Evolutionary conservation across 2,113 vertebrate genomes (phyloP).

Genomic region (Candoia aspera): DNA sequence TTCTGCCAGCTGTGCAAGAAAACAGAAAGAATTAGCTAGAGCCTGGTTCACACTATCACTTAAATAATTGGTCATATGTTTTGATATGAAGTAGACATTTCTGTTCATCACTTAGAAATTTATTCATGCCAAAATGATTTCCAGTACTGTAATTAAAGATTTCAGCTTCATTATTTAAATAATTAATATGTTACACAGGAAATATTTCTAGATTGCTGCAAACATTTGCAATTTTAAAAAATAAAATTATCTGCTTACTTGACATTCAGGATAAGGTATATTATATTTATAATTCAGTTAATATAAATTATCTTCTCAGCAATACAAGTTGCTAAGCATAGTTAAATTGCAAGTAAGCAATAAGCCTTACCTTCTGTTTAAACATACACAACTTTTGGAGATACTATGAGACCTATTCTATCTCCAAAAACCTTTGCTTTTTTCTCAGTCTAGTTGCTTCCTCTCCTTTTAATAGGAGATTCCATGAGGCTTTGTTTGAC

Average conservation of each 20-base stretch:
- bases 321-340: neutral
- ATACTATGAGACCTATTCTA: neutral
- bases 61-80: neutral
- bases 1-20: slow-evolving; percentile 81
- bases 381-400: neutral
- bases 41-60: neutral
- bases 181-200: neutral
- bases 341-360: neutral
- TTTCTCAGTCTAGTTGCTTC: neutral
- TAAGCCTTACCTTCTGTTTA: neutral
- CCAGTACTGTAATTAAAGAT: neutral
- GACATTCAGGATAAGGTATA: neutral
- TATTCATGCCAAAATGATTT: slow-evolving; percentile 29
- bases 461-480: neutral
- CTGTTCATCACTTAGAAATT: neutral
- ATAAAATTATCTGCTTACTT: neutral
- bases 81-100: neutral
- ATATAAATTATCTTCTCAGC: neutral
- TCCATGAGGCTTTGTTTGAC: neutral
- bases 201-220: too few species aligned
- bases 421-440: neutral
- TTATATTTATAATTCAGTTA: neutral
- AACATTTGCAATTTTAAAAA: neutral
- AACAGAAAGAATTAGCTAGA: slow-evolving; percentile 54
- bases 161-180: neutral